Base-by-base conservation (phyloP, 2,113 vertebrate species). In the Pionites leucogaster region DNA sequence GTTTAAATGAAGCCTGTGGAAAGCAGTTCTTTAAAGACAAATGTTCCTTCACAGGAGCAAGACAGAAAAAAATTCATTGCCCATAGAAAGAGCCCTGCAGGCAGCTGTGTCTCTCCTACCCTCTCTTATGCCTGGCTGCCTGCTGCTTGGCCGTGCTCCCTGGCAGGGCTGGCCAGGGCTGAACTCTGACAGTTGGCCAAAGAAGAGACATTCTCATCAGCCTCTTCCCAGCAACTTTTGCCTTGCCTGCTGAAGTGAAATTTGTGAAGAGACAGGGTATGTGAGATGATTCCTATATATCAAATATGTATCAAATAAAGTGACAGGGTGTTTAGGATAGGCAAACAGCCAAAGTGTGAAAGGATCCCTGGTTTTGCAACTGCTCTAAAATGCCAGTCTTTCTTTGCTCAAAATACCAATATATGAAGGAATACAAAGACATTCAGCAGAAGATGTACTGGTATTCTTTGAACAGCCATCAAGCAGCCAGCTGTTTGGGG, bases 121-220 rank as follows among this genome's bases (percentile, higher is more conserved):
- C 52, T 41, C 57, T 42, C 18, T 60, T 65, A 41, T 44, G 42
- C 2, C 4, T 1, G 1, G 17, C 87, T 81, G 55, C 53, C 20
- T n/a, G 65, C 37, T 53, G 9, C 81, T 79, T 91, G 92, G 95
- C 77, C 0, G 0, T 8, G 77, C 29, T 90, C 68, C 69, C 77
- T 31, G 78, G 67, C 57, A 47, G 62, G 65, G 23, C 29, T 82
- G 72, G 27, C 46, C 1, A 1, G 31, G 29, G 71, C 76, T 46
- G 41, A 71, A 16, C 39, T 3, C 0, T 3, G 2, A 19, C 44
- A 15, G 25, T 5, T n/a, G 24, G 22, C 47, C 4, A 3, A 60
- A 74, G 31, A 60, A 39, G 55, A 50, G 39, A 68, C 12, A 17
- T 67, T 19, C 46, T 11, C 50, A 59, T 22, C 68, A 63, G 16